A percentile compares a stretch with the other conserved stretches of the same genome.
Evolutionary conservation across 1,140 invertebrate species (phyloP).

Genomic region (Drosophila takahashii): DNA sequence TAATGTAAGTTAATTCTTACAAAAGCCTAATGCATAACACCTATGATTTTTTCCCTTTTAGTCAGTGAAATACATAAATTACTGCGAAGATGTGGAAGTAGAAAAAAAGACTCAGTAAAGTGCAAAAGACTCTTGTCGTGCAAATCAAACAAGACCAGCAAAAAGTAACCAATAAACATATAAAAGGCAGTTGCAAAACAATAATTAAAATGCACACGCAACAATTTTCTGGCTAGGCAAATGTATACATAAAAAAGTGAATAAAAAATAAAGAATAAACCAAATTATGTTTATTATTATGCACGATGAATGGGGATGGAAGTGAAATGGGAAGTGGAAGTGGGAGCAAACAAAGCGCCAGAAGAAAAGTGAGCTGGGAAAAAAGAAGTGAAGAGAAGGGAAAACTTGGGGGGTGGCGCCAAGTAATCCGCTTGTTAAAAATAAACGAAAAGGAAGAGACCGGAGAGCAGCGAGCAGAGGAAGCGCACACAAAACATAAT

Average conservation of each 20-base stretch:
- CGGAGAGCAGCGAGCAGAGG: constrained; percentile 9
- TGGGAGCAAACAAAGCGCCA: constrained; percentile 38
- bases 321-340: constrained; percentile 45
- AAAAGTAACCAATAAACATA: constrained; percentile 45
- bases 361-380: constrained; percentile 29
- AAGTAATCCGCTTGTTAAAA: constrained; percentile 82
- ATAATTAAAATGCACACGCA: constrained; percentile 72
- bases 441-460: constrained; percentile 66
- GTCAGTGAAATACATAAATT: constrained; percentile 25
- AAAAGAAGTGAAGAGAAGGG: constrained; percentile 32
- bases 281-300: constrained; percentile 80
- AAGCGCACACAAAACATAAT: constrained; percentile 75
- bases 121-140: constrained; percentile 2
- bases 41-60: neutral
- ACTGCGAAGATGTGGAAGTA: constrained; percentile 5
- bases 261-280: constrained; percentile 70
- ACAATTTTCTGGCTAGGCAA: constrained; percentile 50
- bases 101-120: neutral
- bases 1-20: no score
- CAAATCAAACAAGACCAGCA: constrained; percentile 12
- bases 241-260: constrained; percentile 45
- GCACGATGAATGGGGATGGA: constrained; percentile 61
- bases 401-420: constrained; percentile 27
- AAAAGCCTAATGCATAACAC: neutral
- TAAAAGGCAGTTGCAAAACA: constrained; percentile 61